Evolutionary conservation across 2,888 invertebrate genomes (phyloP).

Genomic region (Callinectes sapidus): DNA sequence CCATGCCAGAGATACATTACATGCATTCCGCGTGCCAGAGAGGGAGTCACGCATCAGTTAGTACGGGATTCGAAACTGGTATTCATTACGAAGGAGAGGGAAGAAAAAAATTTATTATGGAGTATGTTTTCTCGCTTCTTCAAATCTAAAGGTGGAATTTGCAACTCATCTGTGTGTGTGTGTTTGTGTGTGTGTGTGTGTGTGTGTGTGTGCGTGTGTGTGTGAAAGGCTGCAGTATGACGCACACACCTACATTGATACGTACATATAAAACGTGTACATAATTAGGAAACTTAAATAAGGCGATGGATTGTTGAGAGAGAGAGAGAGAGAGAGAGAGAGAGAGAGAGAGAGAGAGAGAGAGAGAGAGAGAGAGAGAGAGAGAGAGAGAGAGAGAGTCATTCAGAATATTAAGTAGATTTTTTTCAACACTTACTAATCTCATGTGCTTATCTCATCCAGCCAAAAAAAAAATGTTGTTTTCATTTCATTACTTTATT

Average conservation of each 20-base stretch:
- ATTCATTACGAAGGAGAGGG: neutral
- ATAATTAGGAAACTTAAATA: neutral
- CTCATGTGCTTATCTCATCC: too few species aligned
- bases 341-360: slow-evolving; percentile 25
- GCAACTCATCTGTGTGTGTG: slow-evolving; percentile 10
- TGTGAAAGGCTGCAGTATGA: neutral
- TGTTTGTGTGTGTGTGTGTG: slow-evolving; percentile 27
- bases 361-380: slow-evolving; percentile 20
- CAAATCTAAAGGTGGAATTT: neutral
- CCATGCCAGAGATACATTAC: neutral
- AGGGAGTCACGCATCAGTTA: neutral
- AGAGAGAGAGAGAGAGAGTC: slow-evolving; percentile 2
- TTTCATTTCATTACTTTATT: neutral
- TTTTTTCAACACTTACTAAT: too few species aligned
- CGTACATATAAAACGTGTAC: neutral
- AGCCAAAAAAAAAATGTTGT: neutral
- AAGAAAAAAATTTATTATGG: neutral
- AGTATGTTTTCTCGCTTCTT: neutral
- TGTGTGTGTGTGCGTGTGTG: neutral
- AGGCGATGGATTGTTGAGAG: neutral
- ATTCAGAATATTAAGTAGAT: neutral
- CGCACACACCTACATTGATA: neutral
- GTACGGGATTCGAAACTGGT: neutral
- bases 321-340: neutral
- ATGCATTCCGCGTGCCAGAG: neutral